Conservation (phyloP, 2,888 invertebrate genomes). For the Leptopilina myrica region DNA sequence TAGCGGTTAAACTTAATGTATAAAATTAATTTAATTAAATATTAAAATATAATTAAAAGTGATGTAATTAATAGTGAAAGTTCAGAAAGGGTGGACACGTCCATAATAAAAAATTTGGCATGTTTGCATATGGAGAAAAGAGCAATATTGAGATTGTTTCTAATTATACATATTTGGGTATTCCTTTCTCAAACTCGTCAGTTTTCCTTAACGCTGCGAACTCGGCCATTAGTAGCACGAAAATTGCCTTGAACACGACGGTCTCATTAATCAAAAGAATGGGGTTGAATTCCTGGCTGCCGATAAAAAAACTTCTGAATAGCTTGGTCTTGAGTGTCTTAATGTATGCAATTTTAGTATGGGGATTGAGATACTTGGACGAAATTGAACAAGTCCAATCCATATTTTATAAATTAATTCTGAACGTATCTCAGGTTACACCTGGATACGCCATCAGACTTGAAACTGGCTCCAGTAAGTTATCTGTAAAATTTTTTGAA, state of each 20-base stretch:
- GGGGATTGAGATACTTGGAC: neutral
- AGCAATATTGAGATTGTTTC: neutral
- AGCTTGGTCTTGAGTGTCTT: neutral
- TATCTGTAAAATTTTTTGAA: neutral
- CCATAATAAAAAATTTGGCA: neutral
- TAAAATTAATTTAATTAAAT: no score
- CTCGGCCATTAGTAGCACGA: neutral
- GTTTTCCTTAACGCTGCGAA: neutral
- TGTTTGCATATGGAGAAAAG: neutral
- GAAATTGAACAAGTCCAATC: neutral
- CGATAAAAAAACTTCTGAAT: neutral
- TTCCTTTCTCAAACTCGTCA: neutral
- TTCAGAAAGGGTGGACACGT: neutral
- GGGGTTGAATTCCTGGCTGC: neutral
- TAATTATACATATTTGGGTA: neutral
- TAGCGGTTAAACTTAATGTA: no score
- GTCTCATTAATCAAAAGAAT: neutral
- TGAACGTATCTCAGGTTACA: neutral
- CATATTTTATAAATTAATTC: neutral
- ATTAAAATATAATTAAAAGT: no score
- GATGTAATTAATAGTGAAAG: no score
- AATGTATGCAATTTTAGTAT: neutral
- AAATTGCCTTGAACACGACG: neutral
- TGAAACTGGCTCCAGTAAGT: neutral
- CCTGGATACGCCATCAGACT: constrained; percentile 1